Evolutionary conservation across 2,113 vertebrate genomes (phyloP), one percentile per base, ranked within the genome.

Genomic region (crab-eating macaque (Macaca fascicularis)): DNA sequence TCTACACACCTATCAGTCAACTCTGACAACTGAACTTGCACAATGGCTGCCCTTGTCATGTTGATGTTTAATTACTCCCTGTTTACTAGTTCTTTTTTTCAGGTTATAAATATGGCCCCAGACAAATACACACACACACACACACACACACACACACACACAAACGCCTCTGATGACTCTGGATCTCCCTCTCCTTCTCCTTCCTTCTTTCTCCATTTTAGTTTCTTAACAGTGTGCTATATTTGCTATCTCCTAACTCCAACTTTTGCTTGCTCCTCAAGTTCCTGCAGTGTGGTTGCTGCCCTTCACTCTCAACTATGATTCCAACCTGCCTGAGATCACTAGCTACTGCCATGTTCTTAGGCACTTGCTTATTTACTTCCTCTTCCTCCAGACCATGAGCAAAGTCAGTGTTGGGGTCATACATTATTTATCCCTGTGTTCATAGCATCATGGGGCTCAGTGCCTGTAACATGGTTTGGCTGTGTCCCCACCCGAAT

Each of bases 291-390:
- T 48, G 0, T 78, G 85, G 81, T 23, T 81, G 5, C 4, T 82
- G 52, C 8, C n/a, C 59, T 89, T 87, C 40, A 9, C 23, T 80
- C 25, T 9, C 1, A 13, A 23, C 22, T 32, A 9, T 27, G 19
- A 59, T 32, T 22, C 50, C 69, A n/a, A 9, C 75, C 50, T 74
- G n/a, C 45, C 74, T 64, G 27, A 97, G 72, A 78, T 97, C 84
- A 85, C 52, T 12, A 38, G 64, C n/a, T 70, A 38, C 45, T 14
- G n/a, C 55, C 70, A 40, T 38, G 48, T n/a, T 38, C 64, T 23
- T 84, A 61, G 92, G 87, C 55, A 23, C 85, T 96, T 91, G 20
- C 72, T 52, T 88, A 25, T 75, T 84, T 81, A 55, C 91, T 70
- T 0, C 57, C 55, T 89, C 27, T 92, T 92, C 89, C 86, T 91